Percentiles rank a stretch among this genome's conserved stretches.
These are phyloP conservation scores for Tenrec ecaudatus DNA, from an alignment of 2,113 vertebrate species.

Conservation along the genomic window DNA sequence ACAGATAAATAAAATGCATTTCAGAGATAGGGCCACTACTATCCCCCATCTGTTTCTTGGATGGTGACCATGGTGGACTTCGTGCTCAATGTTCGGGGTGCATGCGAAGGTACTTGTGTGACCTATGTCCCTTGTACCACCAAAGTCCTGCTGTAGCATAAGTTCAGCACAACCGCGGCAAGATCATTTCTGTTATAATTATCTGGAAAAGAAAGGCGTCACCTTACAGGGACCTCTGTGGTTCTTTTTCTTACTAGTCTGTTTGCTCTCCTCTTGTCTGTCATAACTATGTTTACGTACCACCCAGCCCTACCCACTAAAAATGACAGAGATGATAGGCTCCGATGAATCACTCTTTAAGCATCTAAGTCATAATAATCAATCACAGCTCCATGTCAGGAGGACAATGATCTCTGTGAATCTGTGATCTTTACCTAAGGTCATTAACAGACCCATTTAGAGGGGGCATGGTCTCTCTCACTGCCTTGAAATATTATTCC, in stretches of 20 bases:
- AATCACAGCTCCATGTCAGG: constrained; percentile 47
- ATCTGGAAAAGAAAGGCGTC: constrained; percentile 8
- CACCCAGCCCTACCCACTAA: constrained; percentile 33
- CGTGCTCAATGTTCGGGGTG: background rate
- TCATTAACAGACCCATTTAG: constrained; percentile 74
- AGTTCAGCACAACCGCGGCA: background rate
- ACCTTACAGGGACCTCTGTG: constrained; percentile 31
- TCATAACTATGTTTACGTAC: constrained; percentile 53
- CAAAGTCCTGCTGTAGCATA: background rate
- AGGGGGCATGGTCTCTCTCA: constrained; percentile 60
- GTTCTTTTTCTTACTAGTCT: constrained; percentile 4
- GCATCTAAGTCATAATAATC: constrained; percentile 60
- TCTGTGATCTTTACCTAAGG: constrained; percentile 46
- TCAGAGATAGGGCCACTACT: background rate
- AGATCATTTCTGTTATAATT: background rate
- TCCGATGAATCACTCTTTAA: constrained; percentile 49
- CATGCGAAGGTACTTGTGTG: background rate
- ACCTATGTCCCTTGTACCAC: no score
- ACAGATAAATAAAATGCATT: background rate
- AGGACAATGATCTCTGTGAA: constrained; percentile 67
- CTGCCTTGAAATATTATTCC: constrained; percentile 60
- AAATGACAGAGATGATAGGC: constrained; percentile 11
- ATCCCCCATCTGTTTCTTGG: background rate
- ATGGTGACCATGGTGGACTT: background rate
- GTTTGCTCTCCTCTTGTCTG: constrained; percentile 38